These are phyloP conservation scores for Lasioglossum calceatum DNA, from an alignment of 2,888 invertebrate species.

Conservation along the genomic window DNA sequence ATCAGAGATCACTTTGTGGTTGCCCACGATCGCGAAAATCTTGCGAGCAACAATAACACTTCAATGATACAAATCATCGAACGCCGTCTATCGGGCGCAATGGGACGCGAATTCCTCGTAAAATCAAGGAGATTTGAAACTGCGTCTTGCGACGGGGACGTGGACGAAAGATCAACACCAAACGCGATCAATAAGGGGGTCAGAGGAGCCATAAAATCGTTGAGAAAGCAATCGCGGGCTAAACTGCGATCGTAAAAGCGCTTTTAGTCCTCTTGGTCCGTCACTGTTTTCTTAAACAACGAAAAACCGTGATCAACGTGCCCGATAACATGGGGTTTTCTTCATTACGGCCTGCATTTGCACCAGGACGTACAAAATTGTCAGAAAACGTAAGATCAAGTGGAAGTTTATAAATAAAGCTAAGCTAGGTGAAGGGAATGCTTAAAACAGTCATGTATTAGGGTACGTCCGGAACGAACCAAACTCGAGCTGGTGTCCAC, in stretches of 20 bases:
- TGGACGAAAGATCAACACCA: slow-evolving; percentile 52
- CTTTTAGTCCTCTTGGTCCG: background rate
- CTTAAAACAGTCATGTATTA: background rate
- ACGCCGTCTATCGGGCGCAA: slow-evolving; percentile 20
- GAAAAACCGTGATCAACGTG: background rate
- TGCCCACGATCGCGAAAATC: background rate
- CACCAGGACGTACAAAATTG: background rate
- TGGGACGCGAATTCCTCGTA: slow-evolving; percentile 31
- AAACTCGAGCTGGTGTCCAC: too few species aligned
- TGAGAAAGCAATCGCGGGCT: slow-evolving; percentile 18
- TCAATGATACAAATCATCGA: background rate
- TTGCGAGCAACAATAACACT: background rate
- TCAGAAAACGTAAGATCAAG: background rate
- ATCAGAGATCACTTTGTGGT: background rate
- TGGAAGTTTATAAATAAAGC: background rate
- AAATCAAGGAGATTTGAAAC: slow-evolving; percentile 28
- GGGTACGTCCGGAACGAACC: too few species aligned
- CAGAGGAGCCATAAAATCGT: slow-evolving; percentile 24
- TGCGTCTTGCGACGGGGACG: slow-evolving; percentile 20
- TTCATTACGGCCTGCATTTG: background rate
- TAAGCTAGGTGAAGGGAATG: background rate
- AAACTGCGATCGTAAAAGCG: slow-evolving; percentile 18
- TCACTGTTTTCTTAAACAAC: background rate
- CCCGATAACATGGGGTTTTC: background rate
- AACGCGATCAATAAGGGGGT: slow-evolving; percentile 44